Evolutionary conservation across 2,888 invertebrate species (phyloP), one percentile per base, ranked within the genome.

Genomic region (Eucriotettix oculatus): DNA sequence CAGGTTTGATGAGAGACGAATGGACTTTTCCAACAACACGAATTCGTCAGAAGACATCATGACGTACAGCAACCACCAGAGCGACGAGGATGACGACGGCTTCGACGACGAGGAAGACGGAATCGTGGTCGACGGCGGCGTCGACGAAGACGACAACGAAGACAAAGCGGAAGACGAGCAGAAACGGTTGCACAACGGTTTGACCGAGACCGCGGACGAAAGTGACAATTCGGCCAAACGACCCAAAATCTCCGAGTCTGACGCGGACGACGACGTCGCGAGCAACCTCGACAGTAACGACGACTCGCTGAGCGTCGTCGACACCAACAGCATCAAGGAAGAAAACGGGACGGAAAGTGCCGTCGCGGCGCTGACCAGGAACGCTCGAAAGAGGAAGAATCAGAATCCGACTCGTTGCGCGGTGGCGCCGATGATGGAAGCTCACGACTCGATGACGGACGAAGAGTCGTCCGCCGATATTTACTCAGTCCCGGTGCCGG

Each of bases 331-430:
- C 69, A 72, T 69, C 58, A 78, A 72, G 52, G 79, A 79, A 58
- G 79, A 79, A 66, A 78, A 78, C 68, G 72, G 73, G 54, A 73
- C 72, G 17, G 69, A 64, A 43, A 55, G 57, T 16, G 52, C 64
- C 10, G 59, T 60, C 9, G 60, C 58, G 43, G 44, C 60, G 48
- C 59, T 58, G 1, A 80, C 55, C 12, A 80, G 84, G n/a, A 83
- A 80, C 68, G 87, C 86, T 69, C 78, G 91, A 60, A 94, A 94
- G 73, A 79, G 93, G 42, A 94, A 94, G 75, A 91, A 86, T 67
- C 84, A 89, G 67, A 92, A 93, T 71, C 93, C 93, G 0, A 90
- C 87, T 12, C 81, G 88, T 64, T 85, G 90, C 69, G 83, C 88
- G n/a, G 74, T 81, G 56, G 76, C 80, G 41, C 71, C 75, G 52